These are phyloP conservation scores for Eupeodes corollae DNA, from an alignment of 1,140 invertebrate genomes.

Conservation along the genomic window DNA sequence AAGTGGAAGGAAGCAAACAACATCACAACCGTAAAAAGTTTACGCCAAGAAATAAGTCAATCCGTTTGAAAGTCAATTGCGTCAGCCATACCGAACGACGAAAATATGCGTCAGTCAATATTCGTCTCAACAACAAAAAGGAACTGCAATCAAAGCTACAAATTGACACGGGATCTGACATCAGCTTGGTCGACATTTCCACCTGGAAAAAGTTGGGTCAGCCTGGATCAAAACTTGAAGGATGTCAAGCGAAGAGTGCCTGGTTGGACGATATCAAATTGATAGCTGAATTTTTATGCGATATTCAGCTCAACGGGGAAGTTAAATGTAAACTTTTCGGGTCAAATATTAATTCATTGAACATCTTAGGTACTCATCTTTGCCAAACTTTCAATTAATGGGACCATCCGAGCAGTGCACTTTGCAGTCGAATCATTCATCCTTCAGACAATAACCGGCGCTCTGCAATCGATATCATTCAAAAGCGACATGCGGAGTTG, in stretches of 20 bases:
- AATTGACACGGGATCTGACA: slow-evolving; percentile 1
- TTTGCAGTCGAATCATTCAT: neutral
- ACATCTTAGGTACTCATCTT: neutral
- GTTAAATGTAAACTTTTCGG: neutral
- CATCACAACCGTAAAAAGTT: too few relatives aligned
- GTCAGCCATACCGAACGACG: too few relatives aligned
- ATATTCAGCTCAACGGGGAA: slow-evolving; percentile 1
- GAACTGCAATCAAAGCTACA: too few relatives aligned
- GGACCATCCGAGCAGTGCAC: neutral
- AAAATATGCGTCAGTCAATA: too few relatives aligned
- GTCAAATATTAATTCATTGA: slow-evolving; percentile 1
- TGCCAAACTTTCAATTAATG: neutral
- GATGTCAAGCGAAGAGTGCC: neutral
- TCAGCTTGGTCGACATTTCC: neutral
- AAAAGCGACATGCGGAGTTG: too few relatives aligned
- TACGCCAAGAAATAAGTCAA: too few relatives aligned
- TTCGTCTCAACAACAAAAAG: too few relatives aligned
- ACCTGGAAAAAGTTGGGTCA: slow-evolving; percentile 1
- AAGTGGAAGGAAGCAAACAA: too few relatives aligned
- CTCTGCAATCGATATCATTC: too few relatives aligned
- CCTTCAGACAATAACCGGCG: too few relatives aligned
- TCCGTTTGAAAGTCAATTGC: too few relatives aligned
- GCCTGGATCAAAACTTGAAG: neutral
- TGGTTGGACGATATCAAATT: too few relatives aligned
- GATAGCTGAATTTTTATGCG: slow-evolving; percentile 1